phyloP scores from a whole-genome alignment of 1,140 invertebrate species.

The Tigriopus japonicus region DNA sequence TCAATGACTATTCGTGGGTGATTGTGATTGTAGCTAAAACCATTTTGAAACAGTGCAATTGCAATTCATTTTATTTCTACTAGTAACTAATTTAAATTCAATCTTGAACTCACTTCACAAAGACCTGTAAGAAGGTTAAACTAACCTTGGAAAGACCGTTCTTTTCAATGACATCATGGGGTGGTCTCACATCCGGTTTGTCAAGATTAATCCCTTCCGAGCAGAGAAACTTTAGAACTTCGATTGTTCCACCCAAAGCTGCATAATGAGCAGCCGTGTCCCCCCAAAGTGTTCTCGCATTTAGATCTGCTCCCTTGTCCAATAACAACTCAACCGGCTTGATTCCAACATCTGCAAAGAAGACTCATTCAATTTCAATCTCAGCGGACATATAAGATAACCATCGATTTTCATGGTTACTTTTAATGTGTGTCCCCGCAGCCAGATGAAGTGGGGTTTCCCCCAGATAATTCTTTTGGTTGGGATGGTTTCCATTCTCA shows the following conservation, averaged over 20 bases:
- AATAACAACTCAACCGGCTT: background rate
- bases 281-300: background rate
- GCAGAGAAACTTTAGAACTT: background rate
- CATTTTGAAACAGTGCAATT: too few relatives aligned
- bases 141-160: background rate
- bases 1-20: too few relatives aligned
- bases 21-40: too few relatives aligned
- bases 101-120: background rate
- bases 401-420: background rate
- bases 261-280: background rate
- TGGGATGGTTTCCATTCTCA: background rate
- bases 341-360: background rate
- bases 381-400: too few relatives aligned
- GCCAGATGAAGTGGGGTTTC: background rate
- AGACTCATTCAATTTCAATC: too few relatives aligned
- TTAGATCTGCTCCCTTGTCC: background rate
- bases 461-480: background rate
- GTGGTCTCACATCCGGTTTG: too few relatives aligned
- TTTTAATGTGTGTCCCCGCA: background rate
- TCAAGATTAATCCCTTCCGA: background rate
- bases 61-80: too few relatives aligned
- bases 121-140: background rate
- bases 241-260: background rate
- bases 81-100: too few relatives aligned
- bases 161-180: background rate